Conservation (phyloP, 2,888 invertebrate species). For the Graphium colonna region DNA sequence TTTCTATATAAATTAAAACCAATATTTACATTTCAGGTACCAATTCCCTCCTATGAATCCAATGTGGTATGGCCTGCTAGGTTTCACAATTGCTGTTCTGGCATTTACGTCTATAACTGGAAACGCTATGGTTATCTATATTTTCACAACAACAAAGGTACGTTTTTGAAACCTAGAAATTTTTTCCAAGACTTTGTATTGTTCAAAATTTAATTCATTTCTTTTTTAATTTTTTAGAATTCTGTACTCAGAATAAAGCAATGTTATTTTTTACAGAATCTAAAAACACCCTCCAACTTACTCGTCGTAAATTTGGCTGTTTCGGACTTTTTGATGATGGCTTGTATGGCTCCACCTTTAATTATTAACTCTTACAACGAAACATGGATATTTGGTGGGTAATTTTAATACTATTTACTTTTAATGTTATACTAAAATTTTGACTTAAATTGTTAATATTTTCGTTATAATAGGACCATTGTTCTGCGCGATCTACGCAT, state of each 20-base stretch:
- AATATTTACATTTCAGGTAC: slow-evolving; percentile 79
- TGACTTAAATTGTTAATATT: not conserved
- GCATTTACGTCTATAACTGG: slow-evolving; percentile 84
- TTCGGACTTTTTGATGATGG: slow-evolving; percentile 94
- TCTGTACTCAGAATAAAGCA: not conserved
- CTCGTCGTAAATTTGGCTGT: slow-evolving; percentile 94
- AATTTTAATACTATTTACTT: not conserved
- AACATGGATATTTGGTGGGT: slow-evolving; percentile 82
- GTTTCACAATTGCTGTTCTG: slow-evolving; percentile 84
- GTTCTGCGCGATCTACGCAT: slow-evolving; percentile 88
- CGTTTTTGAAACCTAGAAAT: not conserved
- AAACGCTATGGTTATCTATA: slow-evolving; percentile 86
- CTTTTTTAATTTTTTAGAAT: not conserved
- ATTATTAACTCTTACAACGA: slow-evolving; percentile 90
- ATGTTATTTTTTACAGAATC: slow-evolving; percentile 49
- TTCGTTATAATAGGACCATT: slow-evolving; percentile 76
- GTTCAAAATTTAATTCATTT: no score
- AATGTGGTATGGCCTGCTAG: slow-evolving; percentile 89
- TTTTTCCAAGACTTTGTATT: no score
- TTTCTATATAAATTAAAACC: not conserved
- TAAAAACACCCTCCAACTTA: slow-evolving; percentile 93
- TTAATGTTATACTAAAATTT: no score
- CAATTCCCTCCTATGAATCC: slow-evolving; percentile 94
- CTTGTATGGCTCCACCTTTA: slow-evolving; percentile 88
- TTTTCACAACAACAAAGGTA: slow-evolving; percentile 85